A percentile compares a stretch with the other conserved stretches of the same genome.
These are phyloP conservation scores for Sericinus montela DNA, from an alignment of 2,888 invertebrate species.

Conservation along the genomic window DNA sequence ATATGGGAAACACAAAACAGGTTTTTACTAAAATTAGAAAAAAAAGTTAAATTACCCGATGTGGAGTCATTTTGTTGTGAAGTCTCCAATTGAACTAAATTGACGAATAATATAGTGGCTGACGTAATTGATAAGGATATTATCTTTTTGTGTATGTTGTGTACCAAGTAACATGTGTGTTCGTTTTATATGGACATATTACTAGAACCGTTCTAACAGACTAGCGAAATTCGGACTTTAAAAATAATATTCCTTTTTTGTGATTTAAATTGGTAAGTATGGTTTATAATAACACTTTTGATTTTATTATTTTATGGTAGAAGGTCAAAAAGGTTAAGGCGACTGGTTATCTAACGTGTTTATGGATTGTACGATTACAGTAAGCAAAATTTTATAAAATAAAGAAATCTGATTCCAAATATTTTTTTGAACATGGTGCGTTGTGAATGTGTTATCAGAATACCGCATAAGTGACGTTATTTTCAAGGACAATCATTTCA, in stretches of 20 bases:
- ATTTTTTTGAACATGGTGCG: no score
- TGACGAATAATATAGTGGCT: slow-evolving; percentile 45
- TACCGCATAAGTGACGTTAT: slow-evolving; percentile 44
- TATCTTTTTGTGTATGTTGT: slow-evolving; percentile 63
- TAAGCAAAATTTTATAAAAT: not conserved
- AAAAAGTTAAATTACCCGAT: slow-evolving; percentile 53
- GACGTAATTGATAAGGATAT: slow-evolving; percentile 65
- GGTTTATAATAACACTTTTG: no score
- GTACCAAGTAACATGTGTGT: slow-evolving; percentile 40
- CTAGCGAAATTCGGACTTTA: slow-evolving; percentile 30
- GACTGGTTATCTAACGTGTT: slow-evolving; percentile 50
- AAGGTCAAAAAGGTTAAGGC: slow-evolving; percentile 61
- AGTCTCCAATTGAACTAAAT: slow-evolving; percentile 61
- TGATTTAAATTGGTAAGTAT: no score
- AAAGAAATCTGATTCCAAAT: no score
- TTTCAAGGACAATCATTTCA: slow-evolving; percentile 68
- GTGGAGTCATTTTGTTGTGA: slow-evolving; percentile 61
- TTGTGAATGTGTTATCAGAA: slow-evolving; percentile 18
- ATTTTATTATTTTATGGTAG: slow-evolving; percentile 18
- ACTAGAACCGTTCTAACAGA: slow-evolving; percentile 36
- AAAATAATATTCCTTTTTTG: slow-evolving; percentile 17
- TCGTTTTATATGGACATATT: slow-evolving; percentile 36
- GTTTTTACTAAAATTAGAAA: slow-evolving; percentile 19
- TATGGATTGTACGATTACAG: not conserved
- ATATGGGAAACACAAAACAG: slow-evolving; percentile 19